These are phyloP conservation scores for Xiphophorus hellerii DNA, from an alignment of 2,113 vertebrate genomes.

Conservation along the genomic window DNA sequence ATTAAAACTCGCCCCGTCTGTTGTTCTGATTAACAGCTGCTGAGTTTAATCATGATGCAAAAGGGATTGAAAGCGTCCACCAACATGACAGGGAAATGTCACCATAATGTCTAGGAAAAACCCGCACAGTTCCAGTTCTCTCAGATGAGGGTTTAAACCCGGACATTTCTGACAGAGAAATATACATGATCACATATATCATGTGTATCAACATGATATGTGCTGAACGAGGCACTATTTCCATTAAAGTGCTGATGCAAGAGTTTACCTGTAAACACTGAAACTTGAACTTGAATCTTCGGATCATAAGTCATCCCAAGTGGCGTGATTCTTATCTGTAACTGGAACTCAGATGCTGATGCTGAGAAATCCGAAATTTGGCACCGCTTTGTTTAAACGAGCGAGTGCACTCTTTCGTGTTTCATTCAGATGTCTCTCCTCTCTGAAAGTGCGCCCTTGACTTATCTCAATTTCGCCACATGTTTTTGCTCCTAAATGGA, in stretches of 20 bases:
- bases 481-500: neutral
- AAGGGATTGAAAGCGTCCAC: neutral
- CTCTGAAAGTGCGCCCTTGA: neutral
- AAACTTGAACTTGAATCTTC: neutral
- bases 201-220: no score
- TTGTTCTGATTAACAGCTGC: slow-evolving; percentile 5
- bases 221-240: neutral
- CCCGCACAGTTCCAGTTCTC: neutral
- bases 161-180: neutral
- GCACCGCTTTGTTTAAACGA: neutral
- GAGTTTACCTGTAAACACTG: neutral
- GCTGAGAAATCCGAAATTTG: neutral
- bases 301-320: neutral
- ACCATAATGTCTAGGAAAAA: neutral
- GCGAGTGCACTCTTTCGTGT: neutral
- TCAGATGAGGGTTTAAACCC: neutral
- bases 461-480: neutral
- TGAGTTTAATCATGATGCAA: slow-evolving; percentile 5
- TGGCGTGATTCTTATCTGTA: neutral
- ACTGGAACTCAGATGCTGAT: neutral
- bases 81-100: slow-evolving; percentile 16
- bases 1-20: neutral
- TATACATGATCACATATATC: no score
- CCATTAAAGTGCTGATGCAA: neutral
- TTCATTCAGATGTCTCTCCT: neutral